Evolutionary conservation across 2,888 invertebrate species (phyloP).

Genomic region (Melinopterus prodromus): DNA sequence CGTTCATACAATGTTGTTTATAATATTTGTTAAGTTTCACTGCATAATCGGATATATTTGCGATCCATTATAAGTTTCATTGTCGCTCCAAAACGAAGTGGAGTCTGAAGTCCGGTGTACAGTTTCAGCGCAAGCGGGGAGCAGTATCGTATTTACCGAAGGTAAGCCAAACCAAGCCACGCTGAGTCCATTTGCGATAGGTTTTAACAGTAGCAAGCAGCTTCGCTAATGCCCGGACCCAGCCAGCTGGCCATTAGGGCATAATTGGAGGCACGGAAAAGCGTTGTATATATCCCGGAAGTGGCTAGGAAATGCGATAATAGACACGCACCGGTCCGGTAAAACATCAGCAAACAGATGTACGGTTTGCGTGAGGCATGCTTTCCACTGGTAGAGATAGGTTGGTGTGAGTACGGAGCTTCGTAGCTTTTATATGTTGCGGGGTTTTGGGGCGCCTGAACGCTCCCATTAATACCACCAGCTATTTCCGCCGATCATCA

Average conservation of each 20-base stretch:
- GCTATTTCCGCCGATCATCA: background rate
- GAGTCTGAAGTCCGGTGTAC: background rate
- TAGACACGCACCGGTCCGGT: constrained; percentile 4
- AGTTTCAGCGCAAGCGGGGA: background rate
- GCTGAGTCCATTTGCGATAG: background rate
- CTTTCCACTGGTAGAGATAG: background rate
- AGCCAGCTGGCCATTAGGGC: background rate
- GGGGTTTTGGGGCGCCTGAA: background rate
- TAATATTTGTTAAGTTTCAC: too few relatives aligned
- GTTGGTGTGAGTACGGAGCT: background rate
- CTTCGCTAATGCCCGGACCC: background rate
- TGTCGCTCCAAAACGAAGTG: background rate
- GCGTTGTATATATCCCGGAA: background rate
- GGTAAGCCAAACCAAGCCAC: background rate
- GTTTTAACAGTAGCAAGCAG: background rate
- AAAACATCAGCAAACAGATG: constrained; percentile 4
- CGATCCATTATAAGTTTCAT: background rate
- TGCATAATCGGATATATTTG: background rate
- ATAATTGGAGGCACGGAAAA: background rate
- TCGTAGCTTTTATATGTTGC: background rate
- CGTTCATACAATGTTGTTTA: too few relatives aligned
- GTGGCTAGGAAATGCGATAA: background rate
- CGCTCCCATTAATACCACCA: background rate
- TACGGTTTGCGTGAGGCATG: background rate
- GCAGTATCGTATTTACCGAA: background rate